Evolutionary conservation across 2,888 invertebrate species (phyloP), one percentile per base, ranked within the genome.

Genomic region (Epinotia bilunana): DNA sequence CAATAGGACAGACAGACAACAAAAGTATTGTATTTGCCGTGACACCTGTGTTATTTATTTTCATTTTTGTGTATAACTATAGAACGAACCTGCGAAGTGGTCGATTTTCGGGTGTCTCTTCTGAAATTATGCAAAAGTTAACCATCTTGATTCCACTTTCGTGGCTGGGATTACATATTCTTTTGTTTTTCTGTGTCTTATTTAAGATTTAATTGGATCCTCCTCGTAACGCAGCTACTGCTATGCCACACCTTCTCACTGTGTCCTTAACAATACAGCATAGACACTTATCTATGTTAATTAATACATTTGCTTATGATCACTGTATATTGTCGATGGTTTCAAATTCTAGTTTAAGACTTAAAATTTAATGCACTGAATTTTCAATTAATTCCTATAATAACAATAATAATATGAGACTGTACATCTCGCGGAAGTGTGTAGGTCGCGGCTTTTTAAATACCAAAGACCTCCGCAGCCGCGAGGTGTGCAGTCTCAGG

Each of bases 201-300:
- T 60, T 12, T 58, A 58, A 5, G 28, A n/a, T 58, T 68, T 58
- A 69, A 23, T 46, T 16, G 58, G 69, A 46, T 69, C 58, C 69
- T 60, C 12, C 58, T 69, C 68, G 13, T n/a, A 13, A 53, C 9
- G 20, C 39, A 53, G 65, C 60, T 1, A 20, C 20, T 20, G 55
- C 39, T 20, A 63, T 28, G 65, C 33, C 60, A 67, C 20, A 49
- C 68, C 16, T 39, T 61, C 57, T 63, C 73, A 73, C 62, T 57
- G 39, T 67, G 68, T 69, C 68, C 43, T 73, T 73, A 68, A 73
- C 73, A 73, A 73, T 13, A 55, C 43, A 68, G 55, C 28, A 11
- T 7, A 68, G 39, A 39, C 18, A 62, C 7, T 12, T 28, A 28
- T 73, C 23, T 68, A 43, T 62, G n/a, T 68, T 46, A 16, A 3